These are phyloP conservation scores for Crotalus helleri DNA, from an alignment of 2,113 vertebrate genomes.

Conservation along the genomic window DNA sequence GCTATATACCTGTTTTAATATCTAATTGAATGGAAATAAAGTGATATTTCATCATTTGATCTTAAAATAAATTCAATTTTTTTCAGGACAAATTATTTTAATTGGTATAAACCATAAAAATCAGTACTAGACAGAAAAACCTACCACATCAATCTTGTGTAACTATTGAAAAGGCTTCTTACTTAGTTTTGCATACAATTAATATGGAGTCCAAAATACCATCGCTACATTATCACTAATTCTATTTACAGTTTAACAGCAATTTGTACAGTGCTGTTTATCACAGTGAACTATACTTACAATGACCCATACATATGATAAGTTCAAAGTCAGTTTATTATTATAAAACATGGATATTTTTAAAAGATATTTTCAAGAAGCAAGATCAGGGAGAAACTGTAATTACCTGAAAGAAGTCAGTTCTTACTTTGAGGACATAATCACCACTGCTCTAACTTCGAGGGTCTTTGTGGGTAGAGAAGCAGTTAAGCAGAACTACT, in stretches of 20 bases:
- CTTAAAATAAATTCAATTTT: not conserved
- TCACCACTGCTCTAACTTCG: not conserved
- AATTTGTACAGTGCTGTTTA: not conserved
- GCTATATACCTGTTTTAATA: not conserved
- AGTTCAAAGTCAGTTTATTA: not conserved
- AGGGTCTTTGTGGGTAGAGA: not conserved
- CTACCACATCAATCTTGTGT: not conserved
- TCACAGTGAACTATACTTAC: not conserved
- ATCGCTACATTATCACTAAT: not conserved
- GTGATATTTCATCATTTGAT: not conserved
- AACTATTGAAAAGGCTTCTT: not conserved
- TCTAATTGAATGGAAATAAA: not conserved
- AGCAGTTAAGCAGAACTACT: not conserved
- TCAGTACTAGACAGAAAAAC: not conserved
- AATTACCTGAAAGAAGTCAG: rapidly evolving
- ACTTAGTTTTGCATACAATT: not conserved
- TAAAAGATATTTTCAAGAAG: not conserved
- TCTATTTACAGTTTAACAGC: conserved; percentile 16
- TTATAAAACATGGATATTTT: not conserved
- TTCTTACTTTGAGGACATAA: rapidly evolving
- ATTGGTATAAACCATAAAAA: not conserved
- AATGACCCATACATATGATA: not conserved
- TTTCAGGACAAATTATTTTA: not conserved
- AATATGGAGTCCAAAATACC: conserved; percentile 10
- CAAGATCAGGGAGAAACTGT: not conserved